Evolutionary conservation across 2,113 vertebrate genomes (phyloP), one percentile per base, ranked within the genome.

Genomic region (Garra rufa): DNA sequence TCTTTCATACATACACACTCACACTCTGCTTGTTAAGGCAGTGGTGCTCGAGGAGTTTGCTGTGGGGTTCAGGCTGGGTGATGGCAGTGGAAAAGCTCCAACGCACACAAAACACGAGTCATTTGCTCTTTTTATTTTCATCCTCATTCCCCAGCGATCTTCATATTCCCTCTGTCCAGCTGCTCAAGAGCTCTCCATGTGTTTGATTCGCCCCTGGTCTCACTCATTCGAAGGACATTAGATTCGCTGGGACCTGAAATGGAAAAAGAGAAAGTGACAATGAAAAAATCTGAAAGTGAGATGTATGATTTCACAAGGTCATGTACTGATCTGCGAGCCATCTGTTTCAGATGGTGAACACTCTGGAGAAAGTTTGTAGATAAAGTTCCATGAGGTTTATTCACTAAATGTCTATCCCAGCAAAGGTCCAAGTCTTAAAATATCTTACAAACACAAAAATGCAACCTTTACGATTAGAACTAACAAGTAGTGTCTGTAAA

Each of bases 161-260:
- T 69, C 73, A 3, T 21, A 6, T 50, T 55, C 26, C 26, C 38
- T 79, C 28, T 11, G 52, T 78, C 83, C 46, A 61, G 83, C 44
- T 50, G 46, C 70, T 61, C 78, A 76, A 21, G 2, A 81, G 69
- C 76, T 88, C 59, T 82, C 90, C n/a, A 2, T 82, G 85, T 90
- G 85, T 76, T 82, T 87, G 76, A 78, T 89, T 38, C 28, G 67
- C 83, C 81, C 81, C 85, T 89, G 83, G 88, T 83, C 81, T 26
- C 55, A 44, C 73, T 95, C 93, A 99, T 91, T 99, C 98, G 89
- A 99, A 99, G 82, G 98, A 98, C 98, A 99, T 99, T 94, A 99
- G 95, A 93, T 99, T 99, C 89, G 97, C 95, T 92, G 98, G 98
- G 90, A 97, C 97, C 98, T 99, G 85, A 69, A 88, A 88, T 86